phyloP scores from a whole-genome alignment of 2,888 invertebrate genomes.

The Tromatobia lineatoria region DNA sequence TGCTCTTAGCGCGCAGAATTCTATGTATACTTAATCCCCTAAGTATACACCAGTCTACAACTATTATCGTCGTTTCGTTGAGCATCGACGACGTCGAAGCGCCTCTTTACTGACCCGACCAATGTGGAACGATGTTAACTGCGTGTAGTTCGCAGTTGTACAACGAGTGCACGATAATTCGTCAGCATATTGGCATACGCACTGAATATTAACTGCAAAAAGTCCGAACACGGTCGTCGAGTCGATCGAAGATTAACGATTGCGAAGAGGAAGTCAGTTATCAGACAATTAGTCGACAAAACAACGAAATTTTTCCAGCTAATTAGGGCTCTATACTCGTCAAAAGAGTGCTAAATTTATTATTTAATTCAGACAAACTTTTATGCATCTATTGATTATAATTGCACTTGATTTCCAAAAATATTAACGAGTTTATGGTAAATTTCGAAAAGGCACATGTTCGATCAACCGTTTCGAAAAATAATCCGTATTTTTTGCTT shows the following conservation, averaged over 20 bases:
- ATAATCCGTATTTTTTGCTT: too few relatives aligned
- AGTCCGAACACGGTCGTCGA: neutral
- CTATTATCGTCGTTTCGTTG: constrained; percentile 23
- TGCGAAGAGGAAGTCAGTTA: neutral
- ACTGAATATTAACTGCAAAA: neutral
- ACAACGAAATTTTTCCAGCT: neutral
- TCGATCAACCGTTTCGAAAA: too few relatives aligned
- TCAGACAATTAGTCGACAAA: constrained; percentile 13
- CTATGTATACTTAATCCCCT: constrained; percentile 18
- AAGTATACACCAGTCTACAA: neutral
- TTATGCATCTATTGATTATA: too few relatives aligned
- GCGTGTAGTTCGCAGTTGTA: neutral
- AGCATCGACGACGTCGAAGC: constrained; percentile 35
- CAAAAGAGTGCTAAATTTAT: too few relatives aligned
- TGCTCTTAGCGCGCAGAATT: constrained; percentile 2
- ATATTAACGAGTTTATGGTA: too few relatives aligned
- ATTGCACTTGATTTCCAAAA: too few relatives aligned
- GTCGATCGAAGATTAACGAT: neutral
- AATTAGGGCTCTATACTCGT: too few relatives aligned
- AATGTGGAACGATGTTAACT: constrained; percentile 14
- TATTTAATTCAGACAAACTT: too few relatives aligned
- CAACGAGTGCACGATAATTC: neutral
- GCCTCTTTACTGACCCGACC: neutral
- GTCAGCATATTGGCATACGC: neutral
- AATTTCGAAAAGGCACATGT: too few relatives aligned